Evolutionary conservation across 1,140 invertebrate genomes (phyloP).

Genomic region (Cherax destructor): DNA sequence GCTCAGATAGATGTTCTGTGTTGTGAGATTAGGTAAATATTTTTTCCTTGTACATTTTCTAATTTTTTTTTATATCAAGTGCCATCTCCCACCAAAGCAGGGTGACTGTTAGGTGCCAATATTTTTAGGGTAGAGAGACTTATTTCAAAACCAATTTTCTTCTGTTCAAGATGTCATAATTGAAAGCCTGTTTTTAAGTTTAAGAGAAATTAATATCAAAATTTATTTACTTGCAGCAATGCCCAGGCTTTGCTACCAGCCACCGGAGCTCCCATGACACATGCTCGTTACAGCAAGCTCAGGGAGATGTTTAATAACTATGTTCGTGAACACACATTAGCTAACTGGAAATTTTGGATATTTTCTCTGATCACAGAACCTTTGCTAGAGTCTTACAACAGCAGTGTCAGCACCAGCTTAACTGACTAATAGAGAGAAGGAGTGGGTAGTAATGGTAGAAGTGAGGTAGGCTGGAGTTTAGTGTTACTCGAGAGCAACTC

Average conservation of each 20-base stretch:
- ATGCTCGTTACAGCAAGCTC: constrained; percentile 92
- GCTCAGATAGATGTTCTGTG: constrained; percentile 94
- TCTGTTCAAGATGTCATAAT: not conserved
- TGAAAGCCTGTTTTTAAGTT: too few relatives aligned
- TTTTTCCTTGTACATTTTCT: not conserved
- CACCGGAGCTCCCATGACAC: constrained; percentile 91
- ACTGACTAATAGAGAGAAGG: too few relatives aligned
- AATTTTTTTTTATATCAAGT: too few relatives aligned
- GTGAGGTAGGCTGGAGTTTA: too few relatives aligned
- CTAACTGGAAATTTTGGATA: constrained; percentile 99
- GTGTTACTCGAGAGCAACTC: too few relatives aligned
- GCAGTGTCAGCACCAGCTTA: constrained; percentile 88
- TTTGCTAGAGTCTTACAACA: constrained; percentile 91
- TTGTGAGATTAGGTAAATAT: constrained; percentile 87
- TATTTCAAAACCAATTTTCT: too few relatives aligned
- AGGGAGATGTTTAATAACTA: constrained; percentile 96
- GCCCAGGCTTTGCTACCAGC: constrained; percentile 96
- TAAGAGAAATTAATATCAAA: not conserved
- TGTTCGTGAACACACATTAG: constrained; percentile 87
- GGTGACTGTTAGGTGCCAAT: too few relatives aligned
- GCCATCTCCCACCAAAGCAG: too few relatives aligned
- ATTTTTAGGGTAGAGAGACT: too few relatives aligned
- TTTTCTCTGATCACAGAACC: constrained; percentile 93
- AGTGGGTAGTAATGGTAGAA: too few relatives aligned
- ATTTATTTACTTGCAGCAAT: constrained; percentile 79